Evolutionary conservation across 2,113 vertebrate genomes (phyloP), one percentile per base, ranked within the genome.

Genomic region (Ursus arctos): DNA sequence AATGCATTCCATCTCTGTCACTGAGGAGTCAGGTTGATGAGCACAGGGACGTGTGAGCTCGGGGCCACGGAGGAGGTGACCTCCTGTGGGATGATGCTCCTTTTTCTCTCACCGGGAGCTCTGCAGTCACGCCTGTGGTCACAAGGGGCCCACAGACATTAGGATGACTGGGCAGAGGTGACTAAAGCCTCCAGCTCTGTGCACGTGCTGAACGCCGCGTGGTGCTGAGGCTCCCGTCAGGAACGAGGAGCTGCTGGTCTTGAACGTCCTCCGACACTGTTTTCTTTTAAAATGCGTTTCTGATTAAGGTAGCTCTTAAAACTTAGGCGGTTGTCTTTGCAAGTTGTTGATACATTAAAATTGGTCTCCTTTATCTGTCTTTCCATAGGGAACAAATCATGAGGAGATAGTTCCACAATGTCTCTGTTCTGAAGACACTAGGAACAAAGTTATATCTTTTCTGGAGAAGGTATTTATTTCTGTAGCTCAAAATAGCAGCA

Each of bases 361-460:
- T 80, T 12, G 6, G 31, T 93, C 26, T 89, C 90, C 28, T 2
- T 98, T 74, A 28, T 84, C 55, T 16, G 89, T 67, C 82, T 96
- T 83, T 91, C 98, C 93, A 96, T 76, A 99, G 99, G 99, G 98
- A 96, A 99, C 99, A 96, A 99, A 99, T 98, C 99, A 99, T 18
- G 99, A 99, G 98, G 99, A 99, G 88, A 98, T 99, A 8, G 99
- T 99, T 98, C 99, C 99, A 91, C 98, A 99, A 91, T 99, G 99
- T 98, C 99, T 99, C 96, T 96, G 97, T 95, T 99, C 99, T 53
- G 99, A 99, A 97, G 99, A 99, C 74, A 99, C 94, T 4, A 99
- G 99, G 98, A 99, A 98, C 91, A 99, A 99, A 98, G 99, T 99
- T 88, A 98, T 99, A 59, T 98, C 98, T 83, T 99, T 99, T 98